Conservation (phyloP, 2,888 invertebrate species). For the Helicoverpa assulta region DNA sequence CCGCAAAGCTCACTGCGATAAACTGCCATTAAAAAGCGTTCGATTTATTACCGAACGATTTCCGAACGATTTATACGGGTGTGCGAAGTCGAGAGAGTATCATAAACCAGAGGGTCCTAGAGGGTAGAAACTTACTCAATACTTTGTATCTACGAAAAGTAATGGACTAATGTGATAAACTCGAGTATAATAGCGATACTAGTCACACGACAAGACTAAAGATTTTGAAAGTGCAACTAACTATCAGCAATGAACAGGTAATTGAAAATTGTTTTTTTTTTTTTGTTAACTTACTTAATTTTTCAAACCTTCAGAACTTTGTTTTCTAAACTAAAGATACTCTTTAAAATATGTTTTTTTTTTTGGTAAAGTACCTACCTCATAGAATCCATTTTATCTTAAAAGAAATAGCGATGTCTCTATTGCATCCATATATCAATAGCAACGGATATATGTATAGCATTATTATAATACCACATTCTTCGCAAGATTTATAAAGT, state of each 20-base stretch:
- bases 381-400: too few relatives aligned
- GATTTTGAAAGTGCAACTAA: background rate
- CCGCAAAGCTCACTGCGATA: conserved; percentile 89
- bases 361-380: too few relatives aligned
- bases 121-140: conserved; percentile 54
- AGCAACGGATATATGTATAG: too few relatives aligned
- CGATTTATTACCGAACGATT: conserved; percentile 90
- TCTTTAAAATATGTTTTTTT: too few relatives aligned
- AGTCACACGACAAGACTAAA: background rate
- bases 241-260: background rate
- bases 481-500: conserved; percentile 31
- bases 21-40: conserved; percentile 90
- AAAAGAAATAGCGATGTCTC: too few relatives aligned
- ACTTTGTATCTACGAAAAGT: conserved; percentile 41
- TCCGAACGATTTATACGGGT: conserved; percentile 82
- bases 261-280: background rate
- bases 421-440: too few relatives aligned
- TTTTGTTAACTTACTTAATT: too few relatives aligned
- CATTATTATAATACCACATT: too few relatives aligned
- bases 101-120: conserved; percentile 56
- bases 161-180: conserved; percentile 51
- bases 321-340: too few relatives aligned
- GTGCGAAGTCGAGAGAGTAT: conserved; percentile 62
- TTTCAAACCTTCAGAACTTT: too few relatives aligned
- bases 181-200: conserved; percentile 5